Conservation (phyloP, 2,888 invertebrate species). For the Spialia ferax region DNA sequence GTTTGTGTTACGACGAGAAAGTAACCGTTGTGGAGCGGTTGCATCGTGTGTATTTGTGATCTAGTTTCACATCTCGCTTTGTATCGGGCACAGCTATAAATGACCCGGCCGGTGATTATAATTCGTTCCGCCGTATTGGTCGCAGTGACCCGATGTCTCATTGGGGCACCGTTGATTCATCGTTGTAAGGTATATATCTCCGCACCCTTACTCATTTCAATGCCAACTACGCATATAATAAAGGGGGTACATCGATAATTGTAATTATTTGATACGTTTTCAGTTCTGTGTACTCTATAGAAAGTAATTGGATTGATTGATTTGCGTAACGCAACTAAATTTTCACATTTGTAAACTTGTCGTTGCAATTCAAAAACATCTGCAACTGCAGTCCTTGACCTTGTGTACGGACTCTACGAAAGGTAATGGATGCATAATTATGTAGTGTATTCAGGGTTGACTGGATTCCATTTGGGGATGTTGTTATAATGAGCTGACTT, state of each 20-base stretch:
- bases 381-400: slow-evolving; percentile 54
- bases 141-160: slow-evolving; percentile 61
- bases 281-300: neutral
- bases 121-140: slow-evolving; percentile 66
- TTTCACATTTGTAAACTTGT: slow-evolving; percentile 4
- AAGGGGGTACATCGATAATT: slow-evolving; percentile 23
- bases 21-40: slow-evolving; percentile 78
- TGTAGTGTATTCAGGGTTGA: slow-evolving; percentile 66
- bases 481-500: slow-evolving; percentile 21
- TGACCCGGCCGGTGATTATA: slow-evolving; percentile 70
- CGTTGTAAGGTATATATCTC: slow-evolving; percentile 46
- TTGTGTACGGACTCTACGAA: slow-evolving; percentile 55
- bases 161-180: slow-evolving; percentile 62
- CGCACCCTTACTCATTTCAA: slow-evolving; percentile 16
- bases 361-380: slow-evolving; percentile 21
- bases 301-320: slow-evolving; percentile 2
- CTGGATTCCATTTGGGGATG: slow-evolving; percentile 60
- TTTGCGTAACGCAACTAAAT: neutral
- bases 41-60: slow-evolving; percentile 67
- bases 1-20: slow-evolving; percentile 79
- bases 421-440: slow-evolving; percentile 52
- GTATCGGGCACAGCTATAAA: slow-evolving; percentile 69
- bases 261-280: neutral
- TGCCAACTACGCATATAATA: slow-evolving; percentile 42
- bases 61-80: slow-evolving; percentile 74